Evolutionary conservation across 2,797 vertebrate species (phyloP), one percentile per base, ranked within the genome.

Genomic region (Acrossocheilus wenchowensis): DNA sequence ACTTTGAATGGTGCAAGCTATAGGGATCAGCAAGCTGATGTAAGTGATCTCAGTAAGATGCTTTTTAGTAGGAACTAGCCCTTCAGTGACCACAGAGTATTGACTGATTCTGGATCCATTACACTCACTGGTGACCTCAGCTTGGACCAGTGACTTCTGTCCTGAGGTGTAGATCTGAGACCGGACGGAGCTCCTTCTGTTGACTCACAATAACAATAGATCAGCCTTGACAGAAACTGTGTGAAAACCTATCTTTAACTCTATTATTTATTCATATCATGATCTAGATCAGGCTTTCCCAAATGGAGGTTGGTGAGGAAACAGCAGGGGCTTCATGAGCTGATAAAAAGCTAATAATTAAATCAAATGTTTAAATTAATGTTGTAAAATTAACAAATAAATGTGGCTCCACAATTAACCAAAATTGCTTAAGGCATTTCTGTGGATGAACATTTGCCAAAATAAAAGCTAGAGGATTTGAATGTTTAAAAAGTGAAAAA

Each of bases 71-170:
- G 41, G 26, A 36, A 78, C 43, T 15, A 36, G 39, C 54, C 54
- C 1, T 77, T 71, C 57, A 50, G 64, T 73, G 77, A 74, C 77
- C 75, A 68, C 45, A 43, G n/a, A 74, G 7, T 84, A 89, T 89
- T 89, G 87, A 90, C 78, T 26, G 43, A 21, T 60, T 75, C 15
- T 30, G 39, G 72, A 87, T 90, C 72, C 86, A 87, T 78, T 68
- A 57, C 69, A 52, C 78, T 77, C 66, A 54, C 54, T 12, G 73
- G 80, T 80, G 77, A 81, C 60, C 75, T 79, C 62, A n/a, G 36
- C 78, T 68, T 43, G 64, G 77, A 72, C 12, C 66, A 74, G 30
- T 57, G 30, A 68, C 62, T 36, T 77, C 41, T 64, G 39, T 71
- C 36, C 83, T 71, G 15, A 57, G n/a, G 17, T 11, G 19, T 41